Evolutionary conservation across 2,888 invertebrate species (phyloP).

Genomic region (Steinernema carpocapsae): DNA sequence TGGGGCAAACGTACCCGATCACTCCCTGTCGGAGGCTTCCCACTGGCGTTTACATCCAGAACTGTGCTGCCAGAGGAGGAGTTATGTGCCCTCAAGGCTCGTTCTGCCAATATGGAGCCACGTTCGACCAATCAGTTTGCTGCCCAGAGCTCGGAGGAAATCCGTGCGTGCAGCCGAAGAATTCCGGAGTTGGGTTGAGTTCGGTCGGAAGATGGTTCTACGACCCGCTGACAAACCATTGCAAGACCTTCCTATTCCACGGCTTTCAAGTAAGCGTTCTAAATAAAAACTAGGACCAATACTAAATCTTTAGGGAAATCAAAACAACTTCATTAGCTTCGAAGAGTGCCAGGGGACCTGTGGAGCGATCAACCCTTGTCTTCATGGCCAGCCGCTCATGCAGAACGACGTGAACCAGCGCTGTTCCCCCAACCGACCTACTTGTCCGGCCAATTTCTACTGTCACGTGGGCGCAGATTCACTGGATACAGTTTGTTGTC

Average conservation of each 20-base stretch:
- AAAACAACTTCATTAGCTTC: constrained; percentile 55
- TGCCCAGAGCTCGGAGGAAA: constrained; percentile 52
- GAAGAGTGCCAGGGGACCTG: constrained; percentile 49
- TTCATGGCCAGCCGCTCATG: constrained; percentile 39
- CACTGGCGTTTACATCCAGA: constrained; percentile 1
- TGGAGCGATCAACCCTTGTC: constrained; percentile 47
- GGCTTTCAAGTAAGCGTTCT: constrained; percentile 50
- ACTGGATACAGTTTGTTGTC: constrained; percentile 47
- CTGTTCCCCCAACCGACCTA: constrained; percentile 27
- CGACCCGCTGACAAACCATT: constrained; percentile 48
- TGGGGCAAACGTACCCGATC: constrained; percentile 9
- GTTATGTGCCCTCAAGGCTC: constrained; percentile 47
- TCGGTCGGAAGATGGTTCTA: constrained; percentile 54
- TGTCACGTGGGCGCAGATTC: constrained; percentile 45
- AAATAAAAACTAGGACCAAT: neutral
- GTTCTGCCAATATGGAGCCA: constrained; percentile 46
- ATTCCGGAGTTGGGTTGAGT: constrained; percentile 50
- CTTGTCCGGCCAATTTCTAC: constrained; percentile 42
- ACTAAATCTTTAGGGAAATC: constrained; percentile 49
- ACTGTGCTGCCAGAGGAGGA: constrained; percentile 1
- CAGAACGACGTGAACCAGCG: constrained; percentile 22
- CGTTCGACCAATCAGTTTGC: constrained; percentile 54
- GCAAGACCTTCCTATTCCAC: constrained; percentile 53
- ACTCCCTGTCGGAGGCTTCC: neutral
- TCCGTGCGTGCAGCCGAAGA: constrained; percentile 51